Conservation (phyloP, 1,140 invertebrate genomes). For the Zaprionus gabonicus region DNA sequence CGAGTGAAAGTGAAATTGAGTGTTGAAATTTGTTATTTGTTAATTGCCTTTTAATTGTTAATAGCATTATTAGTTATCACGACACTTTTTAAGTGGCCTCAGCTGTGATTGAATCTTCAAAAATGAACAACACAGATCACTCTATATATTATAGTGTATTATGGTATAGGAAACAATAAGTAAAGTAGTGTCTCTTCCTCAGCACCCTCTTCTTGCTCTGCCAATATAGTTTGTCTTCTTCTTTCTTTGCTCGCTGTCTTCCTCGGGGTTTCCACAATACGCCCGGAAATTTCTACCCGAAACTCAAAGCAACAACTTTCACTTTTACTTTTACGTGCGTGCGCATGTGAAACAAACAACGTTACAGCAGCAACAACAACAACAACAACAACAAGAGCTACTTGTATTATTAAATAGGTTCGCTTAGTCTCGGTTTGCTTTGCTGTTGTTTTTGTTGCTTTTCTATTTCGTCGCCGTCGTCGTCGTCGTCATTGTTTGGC, state of each 20-base stretch:
- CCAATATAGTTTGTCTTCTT: neutral
- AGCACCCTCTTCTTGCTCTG: neutral
- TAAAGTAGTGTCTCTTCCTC: no score
- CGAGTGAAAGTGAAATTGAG: slow-evolving; percentile 3
- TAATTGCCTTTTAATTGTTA: slow-evolving; percentile 78
- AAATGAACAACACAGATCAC: no score
- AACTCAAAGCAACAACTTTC: slow-evolving; percentile 57
- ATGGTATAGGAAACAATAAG: no score
- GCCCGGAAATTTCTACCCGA: slow-evolving; percentile 66
- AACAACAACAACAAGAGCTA: slow-evolving; percentile 18
- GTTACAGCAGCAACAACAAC: slow-evolving; percentile 23
- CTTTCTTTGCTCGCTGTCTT: neutral
- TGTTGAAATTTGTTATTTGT: slow-evolving; percentile 45
- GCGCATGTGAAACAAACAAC: slow-evolving; percentile 32
- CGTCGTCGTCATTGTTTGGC: slow-evolving; percentile 45
- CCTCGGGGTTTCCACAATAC: slow-evolving; percentile 51
- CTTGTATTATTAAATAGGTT: slow-evolving; percentile 62
- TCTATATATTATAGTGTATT: no score
- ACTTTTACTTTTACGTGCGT: slow-evolving; percentile 75
- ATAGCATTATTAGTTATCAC: slow-evolving; percentile 56
- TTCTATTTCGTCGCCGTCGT: slow-evolving; percentile 34
- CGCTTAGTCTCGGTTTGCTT: neutral
- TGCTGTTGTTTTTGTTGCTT: slow-evolving; percentile 26
- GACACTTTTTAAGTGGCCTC: neutral
- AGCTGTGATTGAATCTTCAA: no score